Conservation (phyloP, 2,113 vertebrate species). For the Azemiops feae region DNA sequence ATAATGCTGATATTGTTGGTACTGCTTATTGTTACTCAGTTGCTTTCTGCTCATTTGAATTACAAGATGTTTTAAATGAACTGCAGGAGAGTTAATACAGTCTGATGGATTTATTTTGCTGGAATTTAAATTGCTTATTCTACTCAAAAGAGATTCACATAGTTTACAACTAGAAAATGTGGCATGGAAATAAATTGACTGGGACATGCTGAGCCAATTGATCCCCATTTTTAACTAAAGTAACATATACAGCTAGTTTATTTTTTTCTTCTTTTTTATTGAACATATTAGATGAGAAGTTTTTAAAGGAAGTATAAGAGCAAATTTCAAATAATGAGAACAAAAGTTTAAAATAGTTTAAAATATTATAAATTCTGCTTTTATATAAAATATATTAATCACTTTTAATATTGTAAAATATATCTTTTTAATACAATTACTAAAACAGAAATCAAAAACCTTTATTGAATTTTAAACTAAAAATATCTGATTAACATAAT, state of each 20-base stretch:
- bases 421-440: neutral
- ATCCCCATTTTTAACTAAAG: neutral
- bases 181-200: neutral
- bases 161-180: neutral
- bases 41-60: neutral
- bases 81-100: neutral
- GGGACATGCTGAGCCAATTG: neutral
- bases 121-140: neutral
- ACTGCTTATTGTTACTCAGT: neutral
- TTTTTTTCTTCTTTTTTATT: neutral
- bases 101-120: neutral
- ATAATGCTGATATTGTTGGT: neutral
- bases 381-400: neutral
- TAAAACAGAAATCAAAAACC: neutral
- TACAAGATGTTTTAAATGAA: neutral
- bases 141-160: neutral
- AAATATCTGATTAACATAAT: neutral
- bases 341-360: neutral
- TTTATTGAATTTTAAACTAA: neutral
- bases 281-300: neutral
- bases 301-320: neutral
- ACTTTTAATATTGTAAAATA: neutral
- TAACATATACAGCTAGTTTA: neutral
- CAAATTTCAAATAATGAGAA: neutral
- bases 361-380: neutral